Percentiles rank a stretch among this genome's conserved stretches.
Evolutionary conservation across 1,140 invertebrate genomes (phyloP).

Genomic region (Tachypleus tridentatus): DNA sequence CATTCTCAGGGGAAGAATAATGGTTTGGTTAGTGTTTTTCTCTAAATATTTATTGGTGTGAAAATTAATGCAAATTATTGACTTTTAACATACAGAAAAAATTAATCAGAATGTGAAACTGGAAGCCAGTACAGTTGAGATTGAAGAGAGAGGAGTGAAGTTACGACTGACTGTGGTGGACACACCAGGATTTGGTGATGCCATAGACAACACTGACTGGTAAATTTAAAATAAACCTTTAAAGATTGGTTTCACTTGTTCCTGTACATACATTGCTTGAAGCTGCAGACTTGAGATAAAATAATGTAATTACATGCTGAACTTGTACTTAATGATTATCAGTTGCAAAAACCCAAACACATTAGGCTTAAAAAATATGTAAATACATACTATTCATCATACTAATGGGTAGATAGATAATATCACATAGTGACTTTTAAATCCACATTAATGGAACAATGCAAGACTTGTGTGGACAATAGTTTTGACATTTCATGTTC

Average conservation of each 20-base stretch:
- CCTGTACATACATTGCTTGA: too few relatives aligned
- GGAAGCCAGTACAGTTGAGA: constrained; percentile 84
- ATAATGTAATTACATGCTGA: neutral
- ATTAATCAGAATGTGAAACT: constrained; percentile 60
- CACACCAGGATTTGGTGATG: constrained; percentile 97
- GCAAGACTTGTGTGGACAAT: too few relatives aligned
- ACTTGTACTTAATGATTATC: neutral
- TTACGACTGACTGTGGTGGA: constrained; percentile 75
- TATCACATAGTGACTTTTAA: too few relatives aligned
- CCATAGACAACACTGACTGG: constrained; percentile 94
- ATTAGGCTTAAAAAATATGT: neutral
- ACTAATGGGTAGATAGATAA: too few relatives aligned
- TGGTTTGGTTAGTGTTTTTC: neutral
- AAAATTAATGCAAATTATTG: constrained; percentile 1
- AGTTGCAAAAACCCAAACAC: neutral
- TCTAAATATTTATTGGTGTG: constrained; percentile 3
- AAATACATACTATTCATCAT: too few relatives aligned
- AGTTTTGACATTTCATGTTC: too few relatives aligned
- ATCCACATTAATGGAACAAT: too few relatives aligned
- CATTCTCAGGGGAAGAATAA: neutral
- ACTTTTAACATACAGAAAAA: constrained; percentile 13
- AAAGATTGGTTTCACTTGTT: too few relatives aligned
- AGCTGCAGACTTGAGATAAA: too few relatives aligned
- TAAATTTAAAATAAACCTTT: constrained; percentile 26
- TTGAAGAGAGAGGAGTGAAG: constrained; percentile 84